These are phyloP conservation scores for Iguana delicatissima DNA, from an alignment of 2,797 vertebrate species.

Conservation along the genomic window DNA sequence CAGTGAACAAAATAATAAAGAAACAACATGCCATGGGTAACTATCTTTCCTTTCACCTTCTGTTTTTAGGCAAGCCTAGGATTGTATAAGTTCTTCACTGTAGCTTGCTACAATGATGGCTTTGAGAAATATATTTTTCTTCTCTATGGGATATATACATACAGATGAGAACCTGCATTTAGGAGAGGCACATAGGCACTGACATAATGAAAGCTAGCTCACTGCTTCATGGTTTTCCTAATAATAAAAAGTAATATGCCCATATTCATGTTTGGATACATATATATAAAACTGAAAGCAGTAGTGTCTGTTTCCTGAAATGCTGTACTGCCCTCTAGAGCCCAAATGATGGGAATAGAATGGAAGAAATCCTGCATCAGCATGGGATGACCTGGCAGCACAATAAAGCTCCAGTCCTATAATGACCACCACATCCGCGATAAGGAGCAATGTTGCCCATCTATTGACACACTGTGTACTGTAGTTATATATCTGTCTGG, in stretches of 20 bases:
- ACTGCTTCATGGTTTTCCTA: background rate
- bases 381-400: background rate
- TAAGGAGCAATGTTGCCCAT: background rate
- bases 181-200: background rate
- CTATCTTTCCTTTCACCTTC: slow-evolving; percentile 15
- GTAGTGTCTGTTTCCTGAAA: slow-evolving; percentile 50
- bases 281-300: background rate
- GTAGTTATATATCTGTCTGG: slow-evolving; percentile 34
- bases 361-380: background rate
- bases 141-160: background rate
- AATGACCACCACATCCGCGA: background rate
- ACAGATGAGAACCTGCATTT: background rate
- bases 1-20: background rate
- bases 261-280: background rate
- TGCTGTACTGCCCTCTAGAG: slow-evolving; percentile 73
- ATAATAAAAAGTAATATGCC: background rate
- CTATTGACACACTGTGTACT: background rate
- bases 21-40: background rate
- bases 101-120: background rate
- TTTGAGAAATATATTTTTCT: background rate
- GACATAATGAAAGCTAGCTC: background rate
- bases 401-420: slow-evolving; percentile 2
- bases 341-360: background rate
- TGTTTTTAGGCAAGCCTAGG: background rate
- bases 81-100: background rate